Base-by-base conservation (phyloP, 2,888 invertebrate species). In the Apocheima hispidaria region DNA sequence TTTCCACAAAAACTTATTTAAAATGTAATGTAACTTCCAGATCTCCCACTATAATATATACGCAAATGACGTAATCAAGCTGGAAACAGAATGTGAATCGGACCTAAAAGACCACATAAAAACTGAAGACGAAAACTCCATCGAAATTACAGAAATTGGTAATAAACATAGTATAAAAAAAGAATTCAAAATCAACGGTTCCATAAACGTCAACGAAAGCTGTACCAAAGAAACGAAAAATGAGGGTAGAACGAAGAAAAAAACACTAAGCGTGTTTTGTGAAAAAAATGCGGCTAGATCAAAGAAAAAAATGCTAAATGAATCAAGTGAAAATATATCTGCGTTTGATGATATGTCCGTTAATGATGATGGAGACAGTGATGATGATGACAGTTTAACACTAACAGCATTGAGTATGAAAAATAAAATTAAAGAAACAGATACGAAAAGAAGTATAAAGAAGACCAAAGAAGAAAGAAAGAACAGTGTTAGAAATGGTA, bases 31-130 rank as follows among this genome's bases (percentile, higher is more conserved):
- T 16, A 2, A 23, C 10, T 44, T 44, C 9, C 28, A 44, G 44
- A 44, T 6, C 4, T 16, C 14, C 18, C 30, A 46, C 18, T 1
- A 6, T 12, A 51, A 38, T 12, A 41, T 40, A 40, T 51, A 28
- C 18, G 20, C 12, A 5, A 30, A 30, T 20, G 23, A 51, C 51
- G 18, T n/a, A 16, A 30, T 51, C 51, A 51, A 51, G n/a, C 6
- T 21, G 5, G 51, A 51, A 51, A 40, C 26, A 9, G 51, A 38
- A 23, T 18, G 10, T 9, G 26, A 40, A 10, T n/a, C 38, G 1
- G 40, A 40, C 16, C 2, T 30, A n/a, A 51, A 51, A 28, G n/a
- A 40, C 20, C 10, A 10, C 3, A 30, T 40, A 1, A 51, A 51
- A 51, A 28, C 26, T 18, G 51, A 51, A 51, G 9, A 28, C n/a